Evolutionary conservation across 2,888 invertebrate genomes (phyloP).

Genomic region (Morpho achilles): DNA sequence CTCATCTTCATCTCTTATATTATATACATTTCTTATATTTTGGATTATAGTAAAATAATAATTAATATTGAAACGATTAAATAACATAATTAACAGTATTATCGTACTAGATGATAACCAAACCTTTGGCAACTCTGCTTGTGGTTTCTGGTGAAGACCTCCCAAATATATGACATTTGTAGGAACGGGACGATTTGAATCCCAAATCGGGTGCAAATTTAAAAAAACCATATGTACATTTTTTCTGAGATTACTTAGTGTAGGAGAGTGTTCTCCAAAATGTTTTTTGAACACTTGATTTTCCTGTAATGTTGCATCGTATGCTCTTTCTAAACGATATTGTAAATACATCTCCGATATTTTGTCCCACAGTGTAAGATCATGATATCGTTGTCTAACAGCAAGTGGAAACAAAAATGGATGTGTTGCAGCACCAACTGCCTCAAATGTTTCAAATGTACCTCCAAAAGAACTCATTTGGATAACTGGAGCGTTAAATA

Average conservation of each 20-base stretch:
- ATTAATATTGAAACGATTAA: too few species aligned
- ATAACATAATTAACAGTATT: too few species aligned
- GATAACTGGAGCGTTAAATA: slow-evolving; percentile 40
- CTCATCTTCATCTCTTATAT: too few species aligned
- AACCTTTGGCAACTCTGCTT: slow-evolving; percentile 48
- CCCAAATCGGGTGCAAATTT: slow-evolving; percentile 55
- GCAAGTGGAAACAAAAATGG: slow-evolving; percentile 29
- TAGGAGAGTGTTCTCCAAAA: slow-evolving; percentile 38
- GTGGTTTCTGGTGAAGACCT: slow-evolving; percentile 52
- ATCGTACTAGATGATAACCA: too few species aligned
- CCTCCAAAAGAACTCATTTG: slow-evolving; percentile 39
- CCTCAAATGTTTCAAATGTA: slow-evolving; percentile 16
- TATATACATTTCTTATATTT: too few species aligned
- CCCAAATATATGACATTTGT: slow-evolving; percentile 58
- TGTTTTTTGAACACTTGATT: slow-evolving; percentile 22
- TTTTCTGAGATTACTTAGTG: slow-evolving; percentile 32
- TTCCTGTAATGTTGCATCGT: slow-evolving; percentile 7
- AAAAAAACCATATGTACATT: slow-evolving; percentile 55
- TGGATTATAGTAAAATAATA: too few species aligned
- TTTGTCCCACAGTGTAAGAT: slow-evolving; percentile 39
- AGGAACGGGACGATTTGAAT: slow-evolving; percentile 52
- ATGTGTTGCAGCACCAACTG: slow-evolving; percentile 34
- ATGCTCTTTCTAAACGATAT: slow-evolving; percentile 17
- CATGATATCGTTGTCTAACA: slow-evolving; percentile 6
- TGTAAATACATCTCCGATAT: slow-evolving; percentile 30